These are phyloP conservation scores for Porites cylindrica DNA, from an alignment of 92 coral and sea anemone species.

Conservation along the genomic window DNA sequence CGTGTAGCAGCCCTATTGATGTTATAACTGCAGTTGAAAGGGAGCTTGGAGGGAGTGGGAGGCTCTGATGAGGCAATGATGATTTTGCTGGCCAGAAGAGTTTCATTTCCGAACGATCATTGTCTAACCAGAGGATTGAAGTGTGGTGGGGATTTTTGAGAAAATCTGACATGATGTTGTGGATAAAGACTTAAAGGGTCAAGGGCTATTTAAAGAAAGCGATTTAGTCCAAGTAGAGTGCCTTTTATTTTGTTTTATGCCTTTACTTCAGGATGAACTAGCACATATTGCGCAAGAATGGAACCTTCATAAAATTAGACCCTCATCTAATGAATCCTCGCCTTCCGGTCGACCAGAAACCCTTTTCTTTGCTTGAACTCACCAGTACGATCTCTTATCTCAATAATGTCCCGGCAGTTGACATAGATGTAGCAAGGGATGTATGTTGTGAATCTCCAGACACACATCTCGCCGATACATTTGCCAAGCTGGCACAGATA, in stretches of 20 bases:
- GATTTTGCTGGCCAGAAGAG: too few relatives aligned
- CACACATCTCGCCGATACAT: not conserved
- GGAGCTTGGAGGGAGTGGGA: not conserved
- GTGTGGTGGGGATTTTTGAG: too few relatives aligned
- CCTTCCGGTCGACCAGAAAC: too few relatives aligned
- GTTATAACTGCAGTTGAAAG: not conserved
- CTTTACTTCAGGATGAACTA: not conserved
- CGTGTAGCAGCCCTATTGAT: not conserved
- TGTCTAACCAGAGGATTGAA: too few relatives aligned
- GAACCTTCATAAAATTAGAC: too few relatives aligned
- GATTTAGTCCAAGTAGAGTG: not conserved
- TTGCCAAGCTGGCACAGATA: not conserved
- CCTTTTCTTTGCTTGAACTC: too few relatives aligned
- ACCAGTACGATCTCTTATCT: not conserved
- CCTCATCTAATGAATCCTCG: too few relatives aligned
- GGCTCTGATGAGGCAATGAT: too few relatives aligned
- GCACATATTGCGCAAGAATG: not conserved
- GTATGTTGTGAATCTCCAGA: not conserved
- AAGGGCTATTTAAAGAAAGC: not conserved
- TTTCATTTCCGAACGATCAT: too few relatives aligned
- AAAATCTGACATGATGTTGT: not conserved
- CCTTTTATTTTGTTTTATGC: not conserved
- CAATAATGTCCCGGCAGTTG: not conserved
- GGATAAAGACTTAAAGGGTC: too few relatives aligned
- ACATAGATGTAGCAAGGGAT: not conserved